These are phyloP conservation scores for Cepaea nemoralis DNA, from an alignment of 1,140 invertebrate genomes.

Conservation along the genomic window DNA sequence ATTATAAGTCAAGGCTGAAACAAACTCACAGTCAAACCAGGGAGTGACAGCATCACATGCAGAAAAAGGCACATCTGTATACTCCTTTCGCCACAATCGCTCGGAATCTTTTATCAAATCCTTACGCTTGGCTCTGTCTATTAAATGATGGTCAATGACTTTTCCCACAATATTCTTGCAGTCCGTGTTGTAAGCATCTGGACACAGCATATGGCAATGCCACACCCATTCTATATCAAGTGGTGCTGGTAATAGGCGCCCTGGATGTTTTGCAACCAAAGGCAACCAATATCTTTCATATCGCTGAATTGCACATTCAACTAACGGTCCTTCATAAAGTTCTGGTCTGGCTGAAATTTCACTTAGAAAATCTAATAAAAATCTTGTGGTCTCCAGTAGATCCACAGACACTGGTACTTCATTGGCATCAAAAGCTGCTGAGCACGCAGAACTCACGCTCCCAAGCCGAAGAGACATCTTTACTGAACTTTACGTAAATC, in stretches of 20 bases:
- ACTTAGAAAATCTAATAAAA: constrained; percentile 53
- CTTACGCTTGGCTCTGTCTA: constrained; percentile 55
- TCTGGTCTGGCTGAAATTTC: constrained; percentile 46
- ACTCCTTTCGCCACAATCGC: constrained; percentile 56
- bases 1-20: constrained; percentile 64
- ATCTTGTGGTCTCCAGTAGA: constrained; percentile 46
- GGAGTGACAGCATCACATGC: constrained; percentile 47
- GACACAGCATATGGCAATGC: constrained; percentile 73
- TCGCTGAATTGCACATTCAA: constrained; percentile 68
- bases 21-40: constrained; percentile 46
- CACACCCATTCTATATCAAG: constrained; percentile 75
- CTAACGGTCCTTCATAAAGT: constrained; percentile 43
- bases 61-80: constrained; percentile 58
- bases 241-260: constrained; percentile 67
- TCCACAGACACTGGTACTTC: constrained; percentile 38
- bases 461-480: constrained; percentile 11
- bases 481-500: neutral
- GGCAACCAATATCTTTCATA: constrained; percentile 74
- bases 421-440: constrained; percentile 33
- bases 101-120: constrained; percentile 49
- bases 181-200: constrained; percentile 70
- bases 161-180: constrained; percentile 66
- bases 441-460: neutral
- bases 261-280: constrained; percentile 64
- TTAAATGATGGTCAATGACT: constrained; percentile 70